These are phyloP conservation scores for Aselliscus stoliczkanus DNA, from an alignment of 2,797 vertebrate genomes.

Conservation along the genomic window DNA sequence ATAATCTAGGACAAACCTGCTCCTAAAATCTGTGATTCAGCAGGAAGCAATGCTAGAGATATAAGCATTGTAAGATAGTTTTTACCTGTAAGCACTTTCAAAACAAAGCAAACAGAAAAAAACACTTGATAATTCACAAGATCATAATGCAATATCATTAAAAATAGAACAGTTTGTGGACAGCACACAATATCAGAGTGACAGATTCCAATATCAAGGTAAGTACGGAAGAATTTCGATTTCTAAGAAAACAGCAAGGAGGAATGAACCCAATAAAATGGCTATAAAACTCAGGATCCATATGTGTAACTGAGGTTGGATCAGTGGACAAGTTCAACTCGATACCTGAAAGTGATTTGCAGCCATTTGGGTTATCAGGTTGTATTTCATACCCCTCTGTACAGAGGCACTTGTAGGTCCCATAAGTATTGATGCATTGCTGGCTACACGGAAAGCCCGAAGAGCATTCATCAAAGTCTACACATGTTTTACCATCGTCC, in stretches of 20 bases:
- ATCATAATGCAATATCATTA: background rate
- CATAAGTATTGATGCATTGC: conserved; percentile 96
- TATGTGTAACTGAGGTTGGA: conserved; percentile 46
- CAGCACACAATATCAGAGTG: background rate
- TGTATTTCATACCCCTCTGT: conserved; percentile 92
- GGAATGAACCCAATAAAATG: background rate
- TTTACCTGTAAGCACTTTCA: background rate
- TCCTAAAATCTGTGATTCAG: background rate
- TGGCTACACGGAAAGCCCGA: conserved; percentile 96
- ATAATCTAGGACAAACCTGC: background rate
- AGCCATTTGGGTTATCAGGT: conserved; percentile 90
- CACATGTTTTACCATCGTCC: conserved; percentile 95
- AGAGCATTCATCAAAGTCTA: conserved; percentile 95
- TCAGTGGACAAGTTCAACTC: conserved; percentile 5
- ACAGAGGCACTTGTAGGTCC: conserved; percentile 95
- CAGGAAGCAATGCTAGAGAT: background rate
- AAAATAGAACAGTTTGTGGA: background rate
- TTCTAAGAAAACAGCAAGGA: background rate
- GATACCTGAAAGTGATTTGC: conserved; percentile 95
- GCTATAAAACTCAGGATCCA: background rate
- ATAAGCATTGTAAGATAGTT: background rate
- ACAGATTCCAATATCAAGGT: background rate
- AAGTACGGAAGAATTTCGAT: background rate
- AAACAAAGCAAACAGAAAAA: background rate
- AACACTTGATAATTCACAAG: conserved; percentile 33